Base-by-base conservation (phyloP, 2,797 vertebrate genomes). In the Pygocentrus nattereri region DNA sequence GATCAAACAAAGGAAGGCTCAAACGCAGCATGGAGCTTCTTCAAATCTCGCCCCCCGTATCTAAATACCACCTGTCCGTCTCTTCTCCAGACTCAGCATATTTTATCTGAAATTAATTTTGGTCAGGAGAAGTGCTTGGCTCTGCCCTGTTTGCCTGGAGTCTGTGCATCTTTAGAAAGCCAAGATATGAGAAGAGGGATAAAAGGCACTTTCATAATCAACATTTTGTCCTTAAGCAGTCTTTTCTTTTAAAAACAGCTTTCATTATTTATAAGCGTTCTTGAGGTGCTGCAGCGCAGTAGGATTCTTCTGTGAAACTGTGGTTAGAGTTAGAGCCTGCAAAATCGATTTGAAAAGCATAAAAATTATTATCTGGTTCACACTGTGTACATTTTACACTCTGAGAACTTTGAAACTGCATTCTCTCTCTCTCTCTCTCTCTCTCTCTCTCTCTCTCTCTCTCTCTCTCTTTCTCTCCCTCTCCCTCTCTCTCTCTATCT, bases 261-360 rank as follows among this genome's bases (percentile, higher is more conserved):
- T 98, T 97, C 96, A 97, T 98, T 97, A 99, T 99, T 99, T 97
- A 97, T 95, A 97, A 97, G 95, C 95, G 96, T 96, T 95, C 96
- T 96, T 95, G 96, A 98, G 94, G 97, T 93, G 95, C 96, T 95
- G 95, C 94, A 89, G 94, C 95, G 95, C 94, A 96, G 95, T 96
- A 96, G 97, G 96, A 94, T 96, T 94, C 96, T 96, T 93, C 90
- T 65, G 30, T 73, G 61, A 81, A 95, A 95, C 94, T 94, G 94
- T 96, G 95, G 97, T 96, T 96, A 92, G 93, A 95, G 92, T 94
- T 90, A 95, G 96, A 98, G 96, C 97, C 96, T 95, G 94, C 95
- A 95, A 96, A 99, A 97, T 97, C 97, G 96, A 99, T 99, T 98
- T 97, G 94, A 96, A 96, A 96, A 96, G 96, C 96, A 96, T 94